A percentile compares a stretch with the other conserved stretches of the same genome.
Evolutionary conservation across 2,113 vertebrate species (phyloP).

Genomic region (Genyomyrus donnyi): DNA sequence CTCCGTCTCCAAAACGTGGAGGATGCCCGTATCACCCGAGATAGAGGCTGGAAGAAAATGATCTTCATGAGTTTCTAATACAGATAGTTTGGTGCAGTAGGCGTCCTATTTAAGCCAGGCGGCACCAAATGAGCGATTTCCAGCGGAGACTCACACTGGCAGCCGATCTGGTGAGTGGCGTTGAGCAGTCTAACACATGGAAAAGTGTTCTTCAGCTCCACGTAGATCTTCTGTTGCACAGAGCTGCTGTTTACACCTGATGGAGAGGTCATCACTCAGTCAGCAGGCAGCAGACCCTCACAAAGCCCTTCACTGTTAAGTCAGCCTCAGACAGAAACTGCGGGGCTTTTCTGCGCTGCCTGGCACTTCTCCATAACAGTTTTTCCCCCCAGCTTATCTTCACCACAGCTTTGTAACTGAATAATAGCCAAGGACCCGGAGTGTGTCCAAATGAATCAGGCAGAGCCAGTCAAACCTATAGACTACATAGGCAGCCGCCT

Average conservation of each 20-base stretch:
- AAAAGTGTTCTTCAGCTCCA: conserved; percentile 72
- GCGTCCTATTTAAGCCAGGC: background rate
- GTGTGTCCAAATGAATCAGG: background rate
- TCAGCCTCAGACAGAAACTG: background rate
- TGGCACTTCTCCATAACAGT: background rate
- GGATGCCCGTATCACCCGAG: conserved; percentile 80
- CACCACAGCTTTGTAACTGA: background rate
- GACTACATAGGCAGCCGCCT: background rate
- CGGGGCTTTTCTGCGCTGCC: background rate
- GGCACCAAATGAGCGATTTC: background rate
- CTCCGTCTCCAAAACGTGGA: conserved; percentile 77
- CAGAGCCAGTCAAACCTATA: background rate
- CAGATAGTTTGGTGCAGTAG: background rate
- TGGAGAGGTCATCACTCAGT: background rate
- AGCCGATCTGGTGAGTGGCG: conserved; percentile 91
- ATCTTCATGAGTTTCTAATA: background rate
- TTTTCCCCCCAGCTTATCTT: background rate
- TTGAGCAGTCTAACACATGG: conserved; percentile 89
- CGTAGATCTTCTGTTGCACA: conserved; percentile 87
- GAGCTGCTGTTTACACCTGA: conserved; percentile 64
- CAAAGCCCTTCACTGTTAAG: background rate
- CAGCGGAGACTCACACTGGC: conserved; percentile 79
- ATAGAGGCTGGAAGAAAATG: conserved; percentile 48
- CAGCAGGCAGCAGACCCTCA: background rate
- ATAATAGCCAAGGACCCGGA: background rate